Evolutionary conservation across 2,888 invertebrate species (phyloP).

Genomic region (Oscheius sp.): DNA sequence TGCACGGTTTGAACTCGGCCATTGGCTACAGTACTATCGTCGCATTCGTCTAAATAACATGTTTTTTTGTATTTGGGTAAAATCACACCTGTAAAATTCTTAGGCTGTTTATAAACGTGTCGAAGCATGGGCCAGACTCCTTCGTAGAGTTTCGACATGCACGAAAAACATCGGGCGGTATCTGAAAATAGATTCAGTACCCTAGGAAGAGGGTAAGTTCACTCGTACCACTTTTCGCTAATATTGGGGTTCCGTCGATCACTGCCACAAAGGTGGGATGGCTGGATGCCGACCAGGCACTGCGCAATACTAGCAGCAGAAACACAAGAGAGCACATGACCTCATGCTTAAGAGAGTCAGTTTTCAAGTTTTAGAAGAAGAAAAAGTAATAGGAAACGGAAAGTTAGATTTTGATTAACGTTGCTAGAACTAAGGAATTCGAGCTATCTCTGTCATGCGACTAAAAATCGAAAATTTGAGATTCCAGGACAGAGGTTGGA

Average conservation of each 20-base stretch:
- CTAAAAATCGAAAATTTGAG: too few relatives aligned
- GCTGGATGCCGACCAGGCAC: constrained; percentile 13
- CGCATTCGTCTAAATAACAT: constrained; percentile 52
- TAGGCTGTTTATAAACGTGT: constrained; percentile 65
- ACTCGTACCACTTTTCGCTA: constrained; percentile 33
- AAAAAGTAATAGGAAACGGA: too few relatives aligned
- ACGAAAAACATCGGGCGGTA: constrained; percentile 71
- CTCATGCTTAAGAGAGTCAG: constrained; percentile 7
- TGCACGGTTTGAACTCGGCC: constrained; percentile 57
- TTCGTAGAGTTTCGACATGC: constrained; percentile 72
- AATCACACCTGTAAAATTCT: constrained; percentile 70
- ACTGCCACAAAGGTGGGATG: constrained; percentile 27
- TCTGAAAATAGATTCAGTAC: constrained; percentile 55
- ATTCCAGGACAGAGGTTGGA: too few relatives aligned
- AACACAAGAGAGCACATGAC: constrained; percentile 25
- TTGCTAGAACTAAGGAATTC: too few relatives aligned
- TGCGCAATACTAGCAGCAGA: constrained; percentile 29
- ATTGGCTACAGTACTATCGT: constrained; percentile 47
- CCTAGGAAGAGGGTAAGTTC: background rate
- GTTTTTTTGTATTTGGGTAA: background rate
- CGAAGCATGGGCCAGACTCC: constrained; percentile 65
- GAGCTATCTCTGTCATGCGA: too few relatives aligned
- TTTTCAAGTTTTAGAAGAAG: too few relatives aligned
- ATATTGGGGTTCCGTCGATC: constrained; percentile 23
- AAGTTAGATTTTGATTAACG: too few relatives aligned